phyloP scores from a whole-genome alignment of 1,140 invertebrate species.

The Theocolax elegans region DNA sequence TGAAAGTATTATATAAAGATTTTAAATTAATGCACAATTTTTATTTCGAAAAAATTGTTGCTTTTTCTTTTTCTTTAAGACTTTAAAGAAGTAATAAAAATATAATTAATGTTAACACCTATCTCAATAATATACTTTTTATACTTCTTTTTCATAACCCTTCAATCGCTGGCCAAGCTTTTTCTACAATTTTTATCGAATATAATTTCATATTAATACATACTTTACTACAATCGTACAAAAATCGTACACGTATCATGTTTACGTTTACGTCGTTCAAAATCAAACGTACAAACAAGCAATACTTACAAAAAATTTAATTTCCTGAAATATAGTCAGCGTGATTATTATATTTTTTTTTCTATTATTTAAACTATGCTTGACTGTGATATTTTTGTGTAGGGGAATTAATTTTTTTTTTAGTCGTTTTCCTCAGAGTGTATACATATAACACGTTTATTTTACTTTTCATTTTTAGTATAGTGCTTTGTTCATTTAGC shows the following conservation, averaged over 20 bases:
- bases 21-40: too few species aligned
- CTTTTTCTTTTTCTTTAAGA: too few species aligned
- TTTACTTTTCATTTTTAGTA: not conserved
- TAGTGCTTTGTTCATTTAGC: slow-evolving; percentile 13
- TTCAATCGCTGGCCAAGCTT: not conserved
- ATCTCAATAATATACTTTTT: not conserved
- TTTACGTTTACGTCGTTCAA: slow-evolving; percentile 6
- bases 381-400: slow-evolving; percentile 47
- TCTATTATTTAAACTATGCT: slow-evolving; percentile 37
- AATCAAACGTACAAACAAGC: slow-evolving; percentile 13
- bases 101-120: too few species aligned
- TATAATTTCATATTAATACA: slow-evolving; percentile 3
- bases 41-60: too few species aligned
- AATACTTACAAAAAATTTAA: not conserved
- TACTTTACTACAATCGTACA: not conserved
- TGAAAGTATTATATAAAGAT: too few species aligned
- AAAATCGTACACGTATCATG: not conserved
- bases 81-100: not conserved
- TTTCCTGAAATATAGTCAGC: slow-evolving; percentile 24
- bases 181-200: not conserved
- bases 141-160: slow-evolving; percentile 1
- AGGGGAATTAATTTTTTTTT: slow-evolving; percentile 14
- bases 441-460: slow-evolving; percentile 11
- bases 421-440: not conserved
- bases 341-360: slow-evolving; percentile 20